phyloP scores from a whole-genome alignment of 2,113 vertebrate species.

The Passerina amoena region DNA sequence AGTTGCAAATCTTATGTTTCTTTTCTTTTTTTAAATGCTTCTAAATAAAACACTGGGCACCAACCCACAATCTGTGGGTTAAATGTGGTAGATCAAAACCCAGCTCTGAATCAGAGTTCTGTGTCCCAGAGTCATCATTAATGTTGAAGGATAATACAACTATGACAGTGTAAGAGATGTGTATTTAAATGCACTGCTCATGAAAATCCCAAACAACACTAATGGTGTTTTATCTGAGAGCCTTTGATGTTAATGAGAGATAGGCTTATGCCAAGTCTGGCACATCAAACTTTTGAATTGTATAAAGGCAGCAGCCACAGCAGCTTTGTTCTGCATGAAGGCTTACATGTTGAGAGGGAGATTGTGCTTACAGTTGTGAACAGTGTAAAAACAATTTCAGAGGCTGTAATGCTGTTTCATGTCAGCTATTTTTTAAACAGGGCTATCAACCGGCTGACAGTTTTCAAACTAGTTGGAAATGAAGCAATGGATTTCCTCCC shows the following conservation, averaged over 20 bases:
- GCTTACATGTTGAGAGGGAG: constrained; percentile 21
- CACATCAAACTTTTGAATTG: constrained; percentile 33
- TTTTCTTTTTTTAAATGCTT: neutral
- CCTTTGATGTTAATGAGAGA: constrained; percentile 63
- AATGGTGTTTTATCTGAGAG: constrained; percentile 48
- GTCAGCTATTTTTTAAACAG: constrained; percentile 22
- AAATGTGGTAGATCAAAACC: neutral
- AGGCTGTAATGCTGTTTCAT: neutral
- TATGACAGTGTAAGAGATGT: constrained; percentile 18
- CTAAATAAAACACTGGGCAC: neutral
- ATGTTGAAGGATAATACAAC: neutral
- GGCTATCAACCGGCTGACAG: neutral
- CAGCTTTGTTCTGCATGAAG: constrained; percentile 61
- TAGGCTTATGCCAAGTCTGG: constrained; percentile 48
- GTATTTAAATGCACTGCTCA: constrained; percentile 48
- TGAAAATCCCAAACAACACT: constrained; percentile 45
- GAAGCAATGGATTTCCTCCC: neutral
- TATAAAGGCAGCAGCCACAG: constrained; percentile 44
- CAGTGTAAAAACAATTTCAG: constrained; percentile 51
- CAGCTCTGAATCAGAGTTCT: neutral
- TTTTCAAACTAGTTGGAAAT: constrained; percentile 22
- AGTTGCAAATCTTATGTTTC: neutral
- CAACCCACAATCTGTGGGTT: neutral
- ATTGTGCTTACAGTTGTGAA: constrained; percentile 44
- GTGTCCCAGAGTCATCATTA: neutral